A percentile compares a stretch with the other conserved stretches of the same genome.
Evolutionary conservation across 2,113 vertebrate genomes (phyloP).

Genomic region (Haplochromis vanheusdeni): DNA sequence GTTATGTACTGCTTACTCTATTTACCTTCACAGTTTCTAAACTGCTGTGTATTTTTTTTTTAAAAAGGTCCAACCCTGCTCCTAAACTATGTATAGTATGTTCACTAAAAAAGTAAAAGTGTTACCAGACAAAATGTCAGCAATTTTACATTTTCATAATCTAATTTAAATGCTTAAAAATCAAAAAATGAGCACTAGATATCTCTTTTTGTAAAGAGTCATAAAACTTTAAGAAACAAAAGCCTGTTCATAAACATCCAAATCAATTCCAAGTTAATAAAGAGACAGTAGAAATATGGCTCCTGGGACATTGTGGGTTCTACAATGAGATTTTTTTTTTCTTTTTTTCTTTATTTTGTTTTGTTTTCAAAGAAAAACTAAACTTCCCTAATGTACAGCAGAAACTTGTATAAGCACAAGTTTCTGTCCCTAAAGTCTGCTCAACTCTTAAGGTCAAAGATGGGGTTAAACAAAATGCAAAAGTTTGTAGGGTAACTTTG

Average conservation of each 20-base stretch:
- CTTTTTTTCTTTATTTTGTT: fast-evolving
- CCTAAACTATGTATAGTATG: not conserved
- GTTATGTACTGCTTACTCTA: not conserved
- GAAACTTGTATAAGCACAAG: not conserved
- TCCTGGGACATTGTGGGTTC: not conserved
- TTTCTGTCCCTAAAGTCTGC: not conserved
- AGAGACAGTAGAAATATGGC: not conserved
- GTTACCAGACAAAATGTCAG: not conserved
- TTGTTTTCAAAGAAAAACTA: not conserved
- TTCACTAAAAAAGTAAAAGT: not conserved
- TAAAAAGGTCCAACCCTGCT: fast-evolving
- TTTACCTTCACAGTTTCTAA: not conserved
- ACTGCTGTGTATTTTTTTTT: fast-evolving
- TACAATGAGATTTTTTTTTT: fast-evolving
- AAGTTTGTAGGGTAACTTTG: not conserved
- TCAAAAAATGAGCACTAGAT: not conserved
- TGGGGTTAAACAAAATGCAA: not conserved
- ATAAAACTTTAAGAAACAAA: not conserved
- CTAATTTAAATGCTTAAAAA: not conserved
- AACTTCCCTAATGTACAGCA: not conserved
- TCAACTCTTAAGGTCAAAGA: not conserved
- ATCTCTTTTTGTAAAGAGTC: not conserved
- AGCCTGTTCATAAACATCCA: not conserved
- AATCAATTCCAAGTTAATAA: not conserved
- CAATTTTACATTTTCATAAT: not conserved